Evolutionary conservation across 64 coral and sea anemone species (phyloP), one percentile per base, ranked within the genome.

Genomic region (Montipora foliosa): DNA sequence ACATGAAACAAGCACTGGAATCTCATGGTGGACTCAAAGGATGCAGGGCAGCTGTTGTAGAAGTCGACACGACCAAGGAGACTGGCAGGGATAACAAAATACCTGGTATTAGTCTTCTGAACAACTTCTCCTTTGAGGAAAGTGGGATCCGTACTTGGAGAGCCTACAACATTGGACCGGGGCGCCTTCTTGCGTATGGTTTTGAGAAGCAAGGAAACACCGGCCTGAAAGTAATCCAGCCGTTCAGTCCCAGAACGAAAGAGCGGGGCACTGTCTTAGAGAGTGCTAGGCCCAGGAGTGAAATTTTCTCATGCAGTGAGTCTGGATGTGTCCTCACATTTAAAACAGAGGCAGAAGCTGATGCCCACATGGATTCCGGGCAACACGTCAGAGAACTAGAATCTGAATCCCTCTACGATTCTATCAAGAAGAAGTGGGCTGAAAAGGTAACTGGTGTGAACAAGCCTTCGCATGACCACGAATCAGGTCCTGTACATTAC

Each of bases 251-350:
- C 22, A 79, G 68, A 75, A 53, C 64, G 72, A 94, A 94, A 77
- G 84, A 75, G 16, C 64, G 70, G 7, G 92, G 84, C 45, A 70
- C 61, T 19, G 49, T 88, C 9, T n/a, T 60, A 25, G 46, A 78
- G 49, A 87, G 58, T 8, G 64, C 60, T 0, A 67, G 80, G 8
- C 60, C 74, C 19, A 70, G 47, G 25, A 51, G 58, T 68, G 85
- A 88, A 15, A 68, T 74, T 9, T 88, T 88, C 29, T 67, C 92
- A 17, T 84, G 93, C 58, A 51, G 80, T 12, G 93, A 94, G 15
- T 76, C 71, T 37, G 77, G 84, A 15, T 90, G 87, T 82, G 52
- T 94, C 16, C 93, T 93, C 5, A 93, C 83, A 21, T 93, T 87
- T 77, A n/a, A n/a, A n/a, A n/a, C n/a, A n/a, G n/a, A n/a, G n/a